Conservation (phyloP, 2,113 vertebrate genomes). For the Fregetta grallaria region DNA sequence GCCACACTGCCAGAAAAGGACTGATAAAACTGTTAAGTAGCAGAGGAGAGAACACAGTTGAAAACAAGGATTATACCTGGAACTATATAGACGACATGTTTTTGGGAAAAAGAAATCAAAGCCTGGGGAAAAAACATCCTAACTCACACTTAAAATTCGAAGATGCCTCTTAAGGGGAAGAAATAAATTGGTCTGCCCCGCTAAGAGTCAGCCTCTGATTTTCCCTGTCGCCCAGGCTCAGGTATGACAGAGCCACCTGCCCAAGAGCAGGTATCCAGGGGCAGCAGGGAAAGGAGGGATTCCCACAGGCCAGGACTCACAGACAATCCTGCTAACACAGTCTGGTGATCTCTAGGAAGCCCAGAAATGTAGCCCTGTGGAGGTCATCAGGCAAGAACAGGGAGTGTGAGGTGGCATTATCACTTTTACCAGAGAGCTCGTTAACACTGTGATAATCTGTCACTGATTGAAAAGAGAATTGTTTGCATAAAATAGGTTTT, state of each 20-base stretch:
- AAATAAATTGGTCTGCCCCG: background rate
- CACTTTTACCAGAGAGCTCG: background rate
- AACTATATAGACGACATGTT: background rate
- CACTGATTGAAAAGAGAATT: background rate
- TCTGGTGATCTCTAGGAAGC: background rate
- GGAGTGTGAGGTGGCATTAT: background rate
- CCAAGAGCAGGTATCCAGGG: background rate
- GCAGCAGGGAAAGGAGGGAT: background rate
- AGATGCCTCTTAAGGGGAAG: background rate
- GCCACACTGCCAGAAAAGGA: background rate
- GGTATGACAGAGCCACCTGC: background rate
- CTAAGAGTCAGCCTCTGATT: background rate
- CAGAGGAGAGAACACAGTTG: background rate
- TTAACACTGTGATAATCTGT: background rate
- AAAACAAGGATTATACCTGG: background rate
- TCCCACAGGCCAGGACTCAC: rapidly evolving
- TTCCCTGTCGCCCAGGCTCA: background rate
- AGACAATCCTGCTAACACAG: background rate
- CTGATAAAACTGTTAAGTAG: background rate
- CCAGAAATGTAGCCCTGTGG: background rate
- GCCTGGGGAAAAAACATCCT: background rate
- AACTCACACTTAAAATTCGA: background rate
- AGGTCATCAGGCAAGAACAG: background rate
- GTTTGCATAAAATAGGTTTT: background rate
- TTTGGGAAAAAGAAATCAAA: background rate